A percentile compares a stretch with the other conserved stretches of the same genome.
These are phyloP conservation scores for Ctenicera cuprea DNA, from an alignment of 2,888 invertebrate species.

Conservation along the genomic window DNA sequence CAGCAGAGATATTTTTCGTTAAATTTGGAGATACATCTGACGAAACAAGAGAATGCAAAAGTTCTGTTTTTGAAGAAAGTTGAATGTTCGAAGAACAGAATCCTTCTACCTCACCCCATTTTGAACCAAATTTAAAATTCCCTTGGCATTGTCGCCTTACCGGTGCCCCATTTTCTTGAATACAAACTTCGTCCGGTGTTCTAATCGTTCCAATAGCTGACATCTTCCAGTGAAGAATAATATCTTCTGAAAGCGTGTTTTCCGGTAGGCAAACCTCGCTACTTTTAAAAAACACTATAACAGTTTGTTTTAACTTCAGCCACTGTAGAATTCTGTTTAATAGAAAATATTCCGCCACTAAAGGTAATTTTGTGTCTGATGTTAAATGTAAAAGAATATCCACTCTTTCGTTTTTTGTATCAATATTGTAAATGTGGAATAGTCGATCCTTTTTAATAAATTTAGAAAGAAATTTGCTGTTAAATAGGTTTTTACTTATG, in stretches of 20 bases:
- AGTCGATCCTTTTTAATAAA: constrained; percentile 73
- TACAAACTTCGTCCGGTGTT: constrained; percentile 76
- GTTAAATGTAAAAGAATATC: constrained; percentile 73
- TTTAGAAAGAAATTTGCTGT: constrained; percentile 56
- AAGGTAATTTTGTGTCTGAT: constrained; percentile 46
- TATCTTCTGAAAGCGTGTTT: constrained; percentile 34
- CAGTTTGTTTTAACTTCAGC: not conserved
- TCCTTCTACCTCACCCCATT: constrained; percentile 73
- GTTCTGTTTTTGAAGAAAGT: constrained; percentile 33
- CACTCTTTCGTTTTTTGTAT: constrained; percentile 60
- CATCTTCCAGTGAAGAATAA: constrained; percentile 71
- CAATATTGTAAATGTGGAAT: constrained; percentile 74
- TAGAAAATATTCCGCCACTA: constrained; percentile 50
- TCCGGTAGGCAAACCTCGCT: constrained; percentile 66
- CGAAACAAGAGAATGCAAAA: constrained; percentile 31
- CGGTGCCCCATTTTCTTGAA: constrained; percentile 76
- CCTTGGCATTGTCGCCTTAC: constrained; percentile 77
- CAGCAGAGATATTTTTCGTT: constrained; percentile 57
- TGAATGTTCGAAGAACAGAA: constrained; percentile 55
- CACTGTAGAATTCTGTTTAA: constrained; percentile 38
- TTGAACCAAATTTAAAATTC: constrained; percentile 76
- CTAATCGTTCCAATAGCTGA: constrained; percentile 74
- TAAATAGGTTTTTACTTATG: constrained; percentile 55
- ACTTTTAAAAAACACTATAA: constrained; percentile 52
- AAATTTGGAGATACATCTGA: constrained; percentile 49